Evolutionary conservation across 2,113 vertebrate genomes (phyloP).

Genomic region (Calonectris borealis): DNA sequence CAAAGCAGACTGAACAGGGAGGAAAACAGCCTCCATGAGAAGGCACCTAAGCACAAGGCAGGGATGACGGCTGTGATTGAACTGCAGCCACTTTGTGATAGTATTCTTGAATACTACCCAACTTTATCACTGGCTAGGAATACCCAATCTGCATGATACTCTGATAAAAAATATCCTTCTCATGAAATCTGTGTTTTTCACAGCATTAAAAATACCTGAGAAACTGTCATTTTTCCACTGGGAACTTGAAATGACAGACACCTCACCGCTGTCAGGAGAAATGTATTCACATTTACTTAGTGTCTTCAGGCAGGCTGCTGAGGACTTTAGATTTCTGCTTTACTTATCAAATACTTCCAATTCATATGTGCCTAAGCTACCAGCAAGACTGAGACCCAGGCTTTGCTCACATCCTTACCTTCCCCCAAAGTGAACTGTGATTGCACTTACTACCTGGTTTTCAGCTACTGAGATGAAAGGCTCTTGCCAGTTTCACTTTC

Average conservation of each 20-base stretch:
- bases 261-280: neutral
- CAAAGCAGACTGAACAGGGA: neutral
- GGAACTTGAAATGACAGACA: neutral
- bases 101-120: neutral
- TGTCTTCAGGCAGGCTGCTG: neutral
- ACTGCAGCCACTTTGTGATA: neutral
- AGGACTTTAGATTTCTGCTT: neutral
- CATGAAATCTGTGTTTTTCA: neutral
- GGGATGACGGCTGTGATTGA: neutral
- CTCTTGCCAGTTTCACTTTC: neutral
- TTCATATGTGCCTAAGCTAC: neutral
- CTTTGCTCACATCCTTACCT: neutral
- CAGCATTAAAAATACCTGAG: neutral
- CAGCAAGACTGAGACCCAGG: neutral
- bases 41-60: neutral
- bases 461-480: neutral
- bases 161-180: neutral
- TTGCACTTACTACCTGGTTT: neutral
- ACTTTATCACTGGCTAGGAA: neutral
- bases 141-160: neutral
- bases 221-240: neutral
- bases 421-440: neutral
- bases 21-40: neutral
- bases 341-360: neutral
- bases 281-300: neutral